Percentiles rank a stretch among this genome's conserved stretches.
Conservation (phyloP, 1,140 invertebrate species). For the Gryllus bimaculatus region DNA sequence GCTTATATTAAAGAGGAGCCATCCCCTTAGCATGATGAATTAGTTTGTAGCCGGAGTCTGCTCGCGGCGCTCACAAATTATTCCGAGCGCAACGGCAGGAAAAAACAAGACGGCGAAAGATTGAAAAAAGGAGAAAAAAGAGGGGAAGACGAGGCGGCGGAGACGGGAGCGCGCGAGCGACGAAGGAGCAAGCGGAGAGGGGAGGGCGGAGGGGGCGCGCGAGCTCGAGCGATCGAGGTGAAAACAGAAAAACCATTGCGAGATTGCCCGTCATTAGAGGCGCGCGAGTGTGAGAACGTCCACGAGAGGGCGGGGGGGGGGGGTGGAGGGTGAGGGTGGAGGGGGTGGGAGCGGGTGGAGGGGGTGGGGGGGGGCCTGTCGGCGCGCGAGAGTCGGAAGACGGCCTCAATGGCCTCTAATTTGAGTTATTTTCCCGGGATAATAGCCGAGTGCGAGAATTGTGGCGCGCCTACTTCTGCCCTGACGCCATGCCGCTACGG, state of each 20-base stretch:
- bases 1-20: not conserved
- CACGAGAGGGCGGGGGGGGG: not conserved
- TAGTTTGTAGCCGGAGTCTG: not conserved
- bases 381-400: not conserved
- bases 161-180: not conserved
- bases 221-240: no score
- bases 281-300: no score
- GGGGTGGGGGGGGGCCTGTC: not conserved
- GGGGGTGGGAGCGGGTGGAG: no score
- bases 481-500: not conserved
- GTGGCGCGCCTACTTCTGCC: not conserved
- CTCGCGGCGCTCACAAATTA: not conserved
- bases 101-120: not conserved
- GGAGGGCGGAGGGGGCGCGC: no score
- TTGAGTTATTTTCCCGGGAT: constrained; percentile 20
- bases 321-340: not conserved
- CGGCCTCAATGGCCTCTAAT: constrained; percentile 12
- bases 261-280: not conserved
- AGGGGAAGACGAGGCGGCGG: not conserved
- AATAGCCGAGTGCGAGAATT: constrained; percentile 10
- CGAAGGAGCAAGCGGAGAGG: no score
- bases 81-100: not conserved
- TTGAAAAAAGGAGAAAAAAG: not conserved
- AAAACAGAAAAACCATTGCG: no score
- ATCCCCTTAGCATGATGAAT: constrained; percentile 2